Base-by-base conservation (phyloP, 2,797 vertebrate genomes). In the Nyctibius grandis region DNA sequence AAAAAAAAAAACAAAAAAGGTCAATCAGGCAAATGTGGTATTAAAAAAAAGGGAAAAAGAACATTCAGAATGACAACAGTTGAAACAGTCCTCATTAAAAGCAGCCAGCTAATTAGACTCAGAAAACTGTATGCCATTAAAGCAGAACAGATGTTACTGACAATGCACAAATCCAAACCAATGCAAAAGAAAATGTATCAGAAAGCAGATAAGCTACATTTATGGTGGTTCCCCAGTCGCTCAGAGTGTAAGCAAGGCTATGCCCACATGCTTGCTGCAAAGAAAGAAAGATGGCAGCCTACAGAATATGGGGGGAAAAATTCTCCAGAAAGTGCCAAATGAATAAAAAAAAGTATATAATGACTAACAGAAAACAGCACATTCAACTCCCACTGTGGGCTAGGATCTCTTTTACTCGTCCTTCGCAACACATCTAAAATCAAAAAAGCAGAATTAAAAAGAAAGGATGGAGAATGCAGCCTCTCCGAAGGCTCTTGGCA, bases 21-120 rank as follows among this genome's bases (percentile, higher is more conserved):
- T 99, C 98, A 99, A 99, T 99, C 98, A 98, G 98, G 98, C 98
- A 98, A 98, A 98, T 98, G 98, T 98, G 98, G 97, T 98, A 98
- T 95, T 98, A 98, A 98, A 98, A 98, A 97, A 97, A 98, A 93
- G 96, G 95, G 88, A 94, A 96, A 96, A 96, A 97, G 91, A 97
- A 98, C 98, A 98, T 98, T 98, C 96, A 99, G 98, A 98, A 98
- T 98, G 98, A 98, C 98, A 98, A 98, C 98, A 98, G 97, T 98
- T 98, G 98, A 98, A 98, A 98, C 79, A 97, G 96, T 97, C 97
- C 97, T 97, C 97, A 97, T 97, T 98, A 98, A 97, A 97, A 97
- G 97, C 97, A 98, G 97, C 94, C 97, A 98, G 96, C 95, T 98
- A 96, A 96, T 97, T 96, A 97, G 97, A 98, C 96, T 97, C 36